A percentile compares a stretch with the other conserved stretches of the same genome.
These are phyloP conservation scores for Benitochromis conjunctus DNA, from an alignment of 2,113 vertebrate species.

Conservation along the genomic window DNA sequence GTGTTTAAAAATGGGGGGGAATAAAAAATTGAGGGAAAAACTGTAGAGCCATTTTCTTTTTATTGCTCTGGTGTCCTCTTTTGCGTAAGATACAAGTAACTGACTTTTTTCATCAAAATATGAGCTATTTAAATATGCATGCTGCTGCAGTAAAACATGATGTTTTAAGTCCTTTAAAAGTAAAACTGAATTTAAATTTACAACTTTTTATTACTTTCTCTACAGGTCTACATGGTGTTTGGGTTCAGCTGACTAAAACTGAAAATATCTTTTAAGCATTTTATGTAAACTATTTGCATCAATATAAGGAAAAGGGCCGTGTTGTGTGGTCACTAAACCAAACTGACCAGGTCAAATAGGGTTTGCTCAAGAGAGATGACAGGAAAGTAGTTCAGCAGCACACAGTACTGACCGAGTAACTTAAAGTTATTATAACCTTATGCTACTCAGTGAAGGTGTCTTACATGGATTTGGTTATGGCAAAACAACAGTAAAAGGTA, in stretches of 20 bases:
- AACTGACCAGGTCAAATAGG: not conserved
- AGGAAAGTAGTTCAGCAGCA: not conserved
- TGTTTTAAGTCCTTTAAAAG: not conserved
- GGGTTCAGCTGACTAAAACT: not conserved
- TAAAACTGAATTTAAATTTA: not conserved
- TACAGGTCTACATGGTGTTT: not conserved
- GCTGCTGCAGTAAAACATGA: not conserved
- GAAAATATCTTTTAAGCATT: not conserved
- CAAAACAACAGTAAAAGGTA: not conserved
- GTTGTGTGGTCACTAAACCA: not conserved
- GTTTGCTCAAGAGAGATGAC: not conserved
- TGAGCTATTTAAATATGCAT: not conserved
- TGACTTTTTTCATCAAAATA: not conserved
- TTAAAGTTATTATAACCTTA: not conserved
- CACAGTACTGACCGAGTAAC: not conserved
- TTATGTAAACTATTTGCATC: not conserved
- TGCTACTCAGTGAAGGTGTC: not conserved
- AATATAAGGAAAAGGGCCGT: not conserved
- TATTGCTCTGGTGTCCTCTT: not conserved
- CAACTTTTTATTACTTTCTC: not conserved
- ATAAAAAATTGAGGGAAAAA: not conserved
- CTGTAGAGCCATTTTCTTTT: not conserved
- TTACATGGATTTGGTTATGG: not conserved
- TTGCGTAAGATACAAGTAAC: not conserved
- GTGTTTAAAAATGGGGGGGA: accelerated